Evolutionary conservation across 2,888 invertebrate species (phyloP).

Genomic region (Lottia scabra): DNA sequence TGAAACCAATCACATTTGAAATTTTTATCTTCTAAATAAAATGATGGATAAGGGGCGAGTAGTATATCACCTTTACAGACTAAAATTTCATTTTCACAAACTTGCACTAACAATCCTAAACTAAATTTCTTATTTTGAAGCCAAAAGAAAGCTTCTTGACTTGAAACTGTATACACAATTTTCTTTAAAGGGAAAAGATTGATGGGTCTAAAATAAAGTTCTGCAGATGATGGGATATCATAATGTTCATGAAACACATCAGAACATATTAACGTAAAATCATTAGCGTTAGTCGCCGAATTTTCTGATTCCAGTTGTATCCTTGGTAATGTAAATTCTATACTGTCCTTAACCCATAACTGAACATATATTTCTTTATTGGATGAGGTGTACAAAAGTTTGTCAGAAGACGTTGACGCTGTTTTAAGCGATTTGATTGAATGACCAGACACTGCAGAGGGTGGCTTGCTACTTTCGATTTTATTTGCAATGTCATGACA

Average conservation of each 20-base stretch:
- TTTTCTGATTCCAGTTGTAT: neutral
- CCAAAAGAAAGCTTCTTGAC: slow-evolving; percentile 51
- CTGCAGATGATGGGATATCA: slow-evolving; percentile 35
- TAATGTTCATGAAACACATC: slow-evolving; percentile 50
- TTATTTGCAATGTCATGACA: neutral
- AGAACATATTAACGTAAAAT: slow-evolving; percentile 29
- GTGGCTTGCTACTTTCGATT: neutral
- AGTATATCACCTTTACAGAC: slow-evolving; percentile 55
- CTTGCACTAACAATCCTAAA: slow-evolving; percentile 44
- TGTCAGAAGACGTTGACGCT: neutral
- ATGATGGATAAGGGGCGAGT: slow-evolving; percentile 46
- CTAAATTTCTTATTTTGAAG: slow-evolving; percentile 51
- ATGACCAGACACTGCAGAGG: neutral
- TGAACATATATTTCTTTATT: neutral
- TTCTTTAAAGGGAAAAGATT: slow-evolving; percentile 47
- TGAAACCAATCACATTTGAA: slow-evolving; percentile 49
- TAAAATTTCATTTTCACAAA: slow-evolving; percentile 44
- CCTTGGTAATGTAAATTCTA: neutral
- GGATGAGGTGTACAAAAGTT: neutral
- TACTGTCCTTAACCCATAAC: neutral
- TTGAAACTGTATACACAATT: slow-evolving; percentile 49
- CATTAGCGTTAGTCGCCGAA: neutral
- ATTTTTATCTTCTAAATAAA: slow-evolving; percentile 41
- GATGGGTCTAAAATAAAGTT: slow-evolving; percentile 41
- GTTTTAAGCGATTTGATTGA: neutral